Percentiles rank a stretch among this genome's conserved stretches.
Evolutionary conservation across 2,113 vertebrate genomes (phyloP).

Genomic region (Hydrolagus affinis): DNA sequence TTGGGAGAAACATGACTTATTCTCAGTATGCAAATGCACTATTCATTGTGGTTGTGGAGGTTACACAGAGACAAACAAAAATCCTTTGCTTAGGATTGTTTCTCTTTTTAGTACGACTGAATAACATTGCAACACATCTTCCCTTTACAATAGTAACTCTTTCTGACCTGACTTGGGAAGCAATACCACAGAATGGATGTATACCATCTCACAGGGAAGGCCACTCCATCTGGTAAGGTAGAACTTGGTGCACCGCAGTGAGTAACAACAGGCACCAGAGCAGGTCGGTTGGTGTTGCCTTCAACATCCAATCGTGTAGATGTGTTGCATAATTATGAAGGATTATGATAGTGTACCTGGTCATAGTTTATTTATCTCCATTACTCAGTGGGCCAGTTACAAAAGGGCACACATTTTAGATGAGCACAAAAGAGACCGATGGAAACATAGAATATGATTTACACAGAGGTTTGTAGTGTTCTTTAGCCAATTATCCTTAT

Average conservation of each 20-base stretch:
- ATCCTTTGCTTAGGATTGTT: neutral
- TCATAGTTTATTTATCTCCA: no score
- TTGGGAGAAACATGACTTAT: no score
- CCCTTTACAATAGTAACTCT: constrained; percentile 43
- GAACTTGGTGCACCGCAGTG: neutral
- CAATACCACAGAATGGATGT: constrained; percentile 54
- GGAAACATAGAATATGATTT: no score
- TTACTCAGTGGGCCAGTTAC: no score
- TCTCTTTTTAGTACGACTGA: neutral
- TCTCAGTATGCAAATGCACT: no score
- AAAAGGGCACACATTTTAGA: no score
- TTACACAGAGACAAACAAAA: no score
- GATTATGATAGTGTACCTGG: no score
- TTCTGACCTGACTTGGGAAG: constrained; percentile 50
- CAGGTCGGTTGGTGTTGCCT: neutral
- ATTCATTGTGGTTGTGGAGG: no score
- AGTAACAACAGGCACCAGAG: neutral
- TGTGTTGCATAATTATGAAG: neutral
- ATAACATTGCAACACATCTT: neutral
- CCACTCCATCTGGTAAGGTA: constrained; percentile 52
- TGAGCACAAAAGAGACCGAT: no score
- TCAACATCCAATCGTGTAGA: neutral
- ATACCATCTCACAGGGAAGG: constrained; percentile 52
- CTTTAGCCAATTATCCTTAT: no score
- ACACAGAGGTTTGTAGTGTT: no score